Conservation (phyloP, 2,797 vertebrate genomes). For the Amniataba percoides region DNA sequence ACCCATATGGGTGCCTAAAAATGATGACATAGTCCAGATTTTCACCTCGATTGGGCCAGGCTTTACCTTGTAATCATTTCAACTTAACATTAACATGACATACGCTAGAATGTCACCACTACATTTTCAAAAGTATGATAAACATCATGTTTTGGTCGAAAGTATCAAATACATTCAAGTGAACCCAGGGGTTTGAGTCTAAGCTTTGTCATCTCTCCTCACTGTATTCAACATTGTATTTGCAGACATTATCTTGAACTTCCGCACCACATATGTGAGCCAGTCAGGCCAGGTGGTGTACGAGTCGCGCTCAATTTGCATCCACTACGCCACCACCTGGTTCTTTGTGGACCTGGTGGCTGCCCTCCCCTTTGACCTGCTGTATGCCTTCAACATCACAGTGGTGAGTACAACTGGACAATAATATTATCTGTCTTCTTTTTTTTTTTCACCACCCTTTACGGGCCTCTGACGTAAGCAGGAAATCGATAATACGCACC, state of each 20-base stretch:
- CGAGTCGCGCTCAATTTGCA: slow-evolving; percentile 93
- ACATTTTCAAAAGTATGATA: not conserved
- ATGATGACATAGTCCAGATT: slow-evolving; percentile 24
- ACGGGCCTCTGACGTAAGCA: slow-evolving; percentile 5
- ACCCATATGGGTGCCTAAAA: slow-evolving; percentile 16
- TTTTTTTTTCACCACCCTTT: not conserved
- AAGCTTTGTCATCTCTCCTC: not conserved
- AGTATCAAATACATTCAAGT: not conserved
- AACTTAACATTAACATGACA: not conserved
- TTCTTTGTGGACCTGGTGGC: slow-evolving; percentile 97
- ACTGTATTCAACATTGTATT: slow-evolving; percentile 27
- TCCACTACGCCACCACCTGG: slow-evolving; percentile 98
- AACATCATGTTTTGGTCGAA: not conserved
- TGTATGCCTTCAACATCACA: slow-evolving; percentile 96
- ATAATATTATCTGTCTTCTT: not conserved
- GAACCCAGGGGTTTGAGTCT: not conserved
- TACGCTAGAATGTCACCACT: not conserved
- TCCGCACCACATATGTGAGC: slow-evolving; percentile 96
- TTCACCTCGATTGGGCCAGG: not conserved
- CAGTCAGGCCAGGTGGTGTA: slow-evolving; percentile 97
- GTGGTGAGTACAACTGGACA: slow-evolving; percentile 88
- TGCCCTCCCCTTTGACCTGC: slow-evolving; percentile 95
- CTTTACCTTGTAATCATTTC: not conserved
- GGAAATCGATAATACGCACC: not conserved
- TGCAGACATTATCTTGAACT: slow-evolving; percentile 96